Percentiles rank a stretch among this genome's conserved stretches.
phyloP scores from a whole-genome alignment of 2,797 vertebrate species.

The Bradypodion pumilum region DNA sequence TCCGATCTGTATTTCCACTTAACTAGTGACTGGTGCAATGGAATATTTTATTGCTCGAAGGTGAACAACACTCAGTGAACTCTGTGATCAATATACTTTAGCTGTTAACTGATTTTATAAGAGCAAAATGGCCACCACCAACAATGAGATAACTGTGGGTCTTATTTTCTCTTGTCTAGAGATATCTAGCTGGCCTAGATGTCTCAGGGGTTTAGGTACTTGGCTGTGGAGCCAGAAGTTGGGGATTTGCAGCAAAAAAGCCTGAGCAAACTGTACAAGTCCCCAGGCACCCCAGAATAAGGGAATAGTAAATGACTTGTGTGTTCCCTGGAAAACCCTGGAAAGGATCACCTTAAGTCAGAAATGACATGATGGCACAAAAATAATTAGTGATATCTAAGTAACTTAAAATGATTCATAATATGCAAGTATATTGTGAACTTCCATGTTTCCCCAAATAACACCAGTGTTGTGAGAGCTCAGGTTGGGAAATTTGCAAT shows the following conservation, averaged over 20 bases:
- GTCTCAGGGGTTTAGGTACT: too few relatives aligned
- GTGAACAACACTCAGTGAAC: background rate
- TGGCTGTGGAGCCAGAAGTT: too few relatives aligned
- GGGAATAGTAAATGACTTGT: too few relatives aligned
- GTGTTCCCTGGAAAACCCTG: too few relatives aligned
- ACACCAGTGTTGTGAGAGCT: background rate
- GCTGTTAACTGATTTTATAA: background rate
- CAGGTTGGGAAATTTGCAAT: too few relatives aligned
- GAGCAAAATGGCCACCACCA: background rate
- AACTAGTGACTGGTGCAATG: background rate
- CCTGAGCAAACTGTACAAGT: too few relatives aligned
- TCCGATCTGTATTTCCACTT: background rate
- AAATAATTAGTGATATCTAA: too few relatives aligned
- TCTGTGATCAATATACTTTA: background rate
- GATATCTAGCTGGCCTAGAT: too few relatives aligned
- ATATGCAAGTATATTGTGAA: background rate
- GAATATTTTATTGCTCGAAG: background rate
- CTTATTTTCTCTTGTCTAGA: background rate
- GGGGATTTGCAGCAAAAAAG: too few relatives aligned
- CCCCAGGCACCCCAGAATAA: too few relatives aligned
- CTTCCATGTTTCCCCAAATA: background rate
- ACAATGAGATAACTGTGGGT: background rate
- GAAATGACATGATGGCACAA: too few relatives aligned
- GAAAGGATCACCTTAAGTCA: too few relatives aligned
- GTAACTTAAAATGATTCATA: background rate